Percentiles rank a stretch among this genome's conserved stretches.
These are phyloP conservation scores for Phallusia fumigata DNA, from an alignment of 23 tunicate genomes.

Conservation along the genomic window DNA sequence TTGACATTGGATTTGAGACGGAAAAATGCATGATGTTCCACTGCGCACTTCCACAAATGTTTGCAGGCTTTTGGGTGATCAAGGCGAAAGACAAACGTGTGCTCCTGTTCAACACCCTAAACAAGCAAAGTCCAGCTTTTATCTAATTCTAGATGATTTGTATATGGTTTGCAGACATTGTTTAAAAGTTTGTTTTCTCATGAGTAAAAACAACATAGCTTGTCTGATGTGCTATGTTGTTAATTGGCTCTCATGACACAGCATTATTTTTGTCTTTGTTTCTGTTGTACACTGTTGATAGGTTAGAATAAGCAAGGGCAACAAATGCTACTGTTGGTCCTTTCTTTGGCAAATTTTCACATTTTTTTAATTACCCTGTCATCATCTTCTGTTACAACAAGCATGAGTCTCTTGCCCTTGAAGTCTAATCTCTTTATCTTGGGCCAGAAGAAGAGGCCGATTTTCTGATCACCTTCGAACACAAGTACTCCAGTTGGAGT, in stretches of 20 bases:
- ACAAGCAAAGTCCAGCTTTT: too few species aligned
- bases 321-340: too few species aligned
- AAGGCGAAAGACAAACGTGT: constrained; percentile 76
- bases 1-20: constrained; percentile 66
- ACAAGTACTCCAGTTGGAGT: constrained; percentile 98
- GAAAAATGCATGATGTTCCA: constrained; percentile 98
- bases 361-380: constrained; percentile 46
- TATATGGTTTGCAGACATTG: too few species aligned
- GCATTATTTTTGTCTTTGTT: neutral
- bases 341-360: too few species aligned
- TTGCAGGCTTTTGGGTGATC: constrained; percentile 93
- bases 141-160: too few species aligned
- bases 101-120: constrained; percentile 78
- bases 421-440: constrained; percentile 84
- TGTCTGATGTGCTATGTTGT: too few species aligned
- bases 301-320: too few species aligned
- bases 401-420: constrained; percentile 69
- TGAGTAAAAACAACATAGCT: too few species aligned
- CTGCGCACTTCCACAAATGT: constrained; percentile 98
- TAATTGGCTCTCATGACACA: too few species aligned
- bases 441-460: constrained; percentile 98
- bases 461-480: constrained; percentile 92
- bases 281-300: too few species aligned
- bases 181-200: too few species aligned
- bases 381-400: constrained; percentile 86